Conservation (phyloP, 2,888 invertebrate species). For the Folsomia manolachei region DNA sequence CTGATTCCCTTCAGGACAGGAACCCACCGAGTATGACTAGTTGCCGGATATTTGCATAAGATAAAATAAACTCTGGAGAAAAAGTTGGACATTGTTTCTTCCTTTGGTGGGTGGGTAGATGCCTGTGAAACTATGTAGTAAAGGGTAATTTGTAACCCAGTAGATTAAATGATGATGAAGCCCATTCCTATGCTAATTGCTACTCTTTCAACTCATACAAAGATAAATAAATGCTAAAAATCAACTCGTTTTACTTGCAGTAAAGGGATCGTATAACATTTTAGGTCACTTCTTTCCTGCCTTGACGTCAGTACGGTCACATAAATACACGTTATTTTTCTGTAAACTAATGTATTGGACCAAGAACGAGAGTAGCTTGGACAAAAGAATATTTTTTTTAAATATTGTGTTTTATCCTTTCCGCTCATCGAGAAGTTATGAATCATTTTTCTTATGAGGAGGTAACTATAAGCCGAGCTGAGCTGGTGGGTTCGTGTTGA, state of each 20-base stretch:
- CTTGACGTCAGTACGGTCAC: too few relatives aligned
- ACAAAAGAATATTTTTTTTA: background rate
- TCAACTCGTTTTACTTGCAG: constrained; percentile 26
- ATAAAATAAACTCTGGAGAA: too few relatives aligned
- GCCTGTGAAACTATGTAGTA: too few relatives aligned
- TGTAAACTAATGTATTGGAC: too few relatives aligned
- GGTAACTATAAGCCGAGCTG: background rate
- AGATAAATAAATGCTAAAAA: constrained; percentile 32
- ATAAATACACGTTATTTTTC: too few relatives aligned
- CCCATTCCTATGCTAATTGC: constrained; percentile 47
- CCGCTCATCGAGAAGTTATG: constrained; percentile 29
- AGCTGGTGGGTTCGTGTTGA: background rate
- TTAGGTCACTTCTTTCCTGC: too few relatives aligned
- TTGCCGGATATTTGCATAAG: too few relatives aligned
- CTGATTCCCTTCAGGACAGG: too few relatives aligned
- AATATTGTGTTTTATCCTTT: background rate
- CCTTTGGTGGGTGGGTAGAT: background rate
- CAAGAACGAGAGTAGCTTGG: background rate
- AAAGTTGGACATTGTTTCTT: background rate
- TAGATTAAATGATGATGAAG: constrained; percentile 28
- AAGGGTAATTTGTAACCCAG: constrained; percentile 13
- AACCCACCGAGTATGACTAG: too few relatives aligned
- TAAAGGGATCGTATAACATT: too few relatives aligned
- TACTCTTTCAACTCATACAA: constrained; percentile 29
- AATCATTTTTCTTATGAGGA: background rate